Evolutionary conservation across 2,113 vertebrate genomes (phyloP).

Genomic region (Andinoacara biseriatus): DNA sequence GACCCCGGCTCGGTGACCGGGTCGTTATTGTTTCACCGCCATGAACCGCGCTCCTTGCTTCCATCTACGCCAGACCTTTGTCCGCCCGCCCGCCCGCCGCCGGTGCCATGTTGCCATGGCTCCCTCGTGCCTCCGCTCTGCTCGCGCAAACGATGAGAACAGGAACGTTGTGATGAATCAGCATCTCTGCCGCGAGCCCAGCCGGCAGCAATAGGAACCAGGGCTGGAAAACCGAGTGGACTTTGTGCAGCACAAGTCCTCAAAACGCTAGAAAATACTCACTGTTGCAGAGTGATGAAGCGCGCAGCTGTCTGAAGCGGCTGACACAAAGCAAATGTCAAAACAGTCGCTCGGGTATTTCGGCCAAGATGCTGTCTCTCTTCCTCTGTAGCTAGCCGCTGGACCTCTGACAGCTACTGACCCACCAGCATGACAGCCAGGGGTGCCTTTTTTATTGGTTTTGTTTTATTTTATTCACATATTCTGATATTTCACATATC

Average conservation of each 20-base stretch:
- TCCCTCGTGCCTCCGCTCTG: conserved; percentile 71
- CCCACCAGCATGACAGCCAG: conserved; percentile 13
- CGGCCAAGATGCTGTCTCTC: neutral
- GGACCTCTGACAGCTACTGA: conserved; percentile 28
- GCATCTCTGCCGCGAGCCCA: conserved; percentile 64
- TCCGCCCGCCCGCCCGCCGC: conserved; percentile 62
- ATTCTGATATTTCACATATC: neutral
- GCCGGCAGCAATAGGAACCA: conserved; percentile 10
- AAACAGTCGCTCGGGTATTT: conserved; percentile 17
- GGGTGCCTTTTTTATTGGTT: neutral
- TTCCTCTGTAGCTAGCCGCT: neutral
- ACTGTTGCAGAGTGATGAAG: neutral
- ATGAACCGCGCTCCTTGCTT: conserved; percentile 23
- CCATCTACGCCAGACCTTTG: conserved; percentile 71
- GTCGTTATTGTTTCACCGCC: neutral
- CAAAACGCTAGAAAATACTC: neutral
- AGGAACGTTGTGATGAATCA: conserved; percentile 79
- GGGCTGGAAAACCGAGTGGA: conserved; percentile 1
- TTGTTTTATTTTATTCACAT: neutral
- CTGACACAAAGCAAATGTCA: conserved; percentile 72
- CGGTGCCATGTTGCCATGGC: conserved; percentile 79
- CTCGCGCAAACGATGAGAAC: conserved; percentile 68
- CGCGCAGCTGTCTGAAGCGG: conserved; percentile 31
- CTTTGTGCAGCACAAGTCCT: neutral
- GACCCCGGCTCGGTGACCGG: neutral